Evolutionary conservation across 2,113 vertebrate species (phyloP), one percentile per base, ranked within the genome.

Genomic region (Vulpes lagopus): DNA sequence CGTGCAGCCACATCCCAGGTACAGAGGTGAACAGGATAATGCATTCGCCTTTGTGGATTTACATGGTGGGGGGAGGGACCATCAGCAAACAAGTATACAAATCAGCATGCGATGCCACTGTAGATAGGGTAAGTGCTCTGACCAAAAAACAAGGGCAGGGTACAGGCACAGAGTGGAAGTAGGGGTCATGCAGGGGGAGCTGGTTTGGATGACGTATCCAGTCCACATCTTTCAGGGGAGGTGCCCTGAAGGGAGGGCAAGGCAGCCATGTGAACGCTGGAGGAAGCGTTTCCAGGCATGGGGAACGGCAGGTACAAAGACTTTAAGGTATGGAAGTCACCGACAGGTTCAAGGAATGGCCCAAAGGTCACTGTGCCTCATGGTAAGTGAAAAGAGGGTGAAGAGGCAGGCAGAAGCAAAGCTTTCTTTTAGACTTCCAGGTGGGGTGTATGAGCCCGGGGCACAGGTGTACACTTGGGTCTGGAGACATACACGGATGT

Each of bases 1-100:
- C 3, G 0, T 16, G 20, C 9, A 20, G n/a, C 23, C 23, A 27
- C 8, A 0, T 62, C 62, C n/a, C 8, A 53, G 38, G 3, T n/a
- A 20, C 1, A 25, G 53, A 9, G 2, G 1, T 1, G 4, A 69
- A 25, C 14, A 22, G 2, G 32, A 67, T 25, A n/a, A 12, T 16
- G 2, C 8, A 1, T 91, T 25, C 27, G 30, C 11, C 74, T 69
- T 38, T 57, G 78, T 67, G 53, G 30, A 80, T 57, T 51, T 64
- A 71, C 15, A 6, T 65, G 15, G 73, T 0, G 8, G 19, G 20
- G 76, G 19, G n/a, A 51, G 35, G 80, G 30, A 92, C 59, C 55
- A 25, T 51, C 51, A 94, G 30, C 2, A 73, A 32, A n/a, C 25
- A 19, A 53, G 22, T 15, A 49, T 4, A 49, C 55, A 62, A 59